Base-by-base conservation (phyloP, 2,888 invertebrate genomes). In the Carabus problematicus region DNA sequence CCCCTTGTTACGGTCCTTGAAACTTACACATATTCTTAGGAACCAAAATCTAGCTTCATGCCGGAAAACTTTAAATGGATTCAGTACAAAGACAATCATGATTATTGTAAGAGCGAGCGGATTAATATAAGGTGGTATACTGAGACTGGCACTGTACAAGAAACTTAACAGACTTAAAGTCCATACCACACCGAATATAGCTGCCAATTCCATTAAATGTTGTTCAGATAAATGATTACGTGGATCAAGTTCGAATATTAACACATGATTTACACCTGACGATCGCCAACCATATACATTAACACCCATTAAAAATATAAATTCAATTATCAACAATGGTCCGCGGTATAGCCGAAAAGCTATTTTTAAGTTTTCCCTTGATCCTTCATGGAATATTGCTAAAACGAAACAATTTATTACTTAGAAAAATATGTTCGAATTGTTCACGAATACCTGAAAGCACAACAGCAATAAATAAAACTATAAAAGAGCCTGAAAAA, bases 211-310 rank as follows among this genome's bases (percentile, higher is more conserved):
- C 86, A 92, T 89, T 9, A 88, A 82, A 76, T 93, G 90, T 78
- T 92, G 91, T 77, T 92, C 92, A 0, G 88, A 88, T 4, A 89
- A 81, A 81, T 93, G 91, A 79, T 91, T 90, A 56, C 93, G 82
- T 0, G 93, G 93, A 82, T 93, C 92, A 71, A 94, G 81, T 79
- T 93, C 93, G 77, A 93, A 93, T 71, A 93, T 93, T 1, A 93
- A 85, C 12, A 93, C 92, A 79, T 93, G 93, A 79, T 93, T 93
- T 1, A 93, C 92, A 11, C 93, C 93, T 0, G 91, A 91, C 8
- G 91, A 89, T 70, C 92, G 81, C 92, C 92, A 93, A 29, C 92
- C 92, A 76, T 92, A 92, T 0, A 92, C 90, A 80, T 93, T 93
- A 56, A 92, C 87, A 56, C 92, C 92, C 80, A 93, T 89, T 29